Evolutionary conservation across 1,140 invertebrate genomes (phyloP), one percentile per base, ranked within the genome.

Genomic region (Drosophila nigromelanica): DNA sequence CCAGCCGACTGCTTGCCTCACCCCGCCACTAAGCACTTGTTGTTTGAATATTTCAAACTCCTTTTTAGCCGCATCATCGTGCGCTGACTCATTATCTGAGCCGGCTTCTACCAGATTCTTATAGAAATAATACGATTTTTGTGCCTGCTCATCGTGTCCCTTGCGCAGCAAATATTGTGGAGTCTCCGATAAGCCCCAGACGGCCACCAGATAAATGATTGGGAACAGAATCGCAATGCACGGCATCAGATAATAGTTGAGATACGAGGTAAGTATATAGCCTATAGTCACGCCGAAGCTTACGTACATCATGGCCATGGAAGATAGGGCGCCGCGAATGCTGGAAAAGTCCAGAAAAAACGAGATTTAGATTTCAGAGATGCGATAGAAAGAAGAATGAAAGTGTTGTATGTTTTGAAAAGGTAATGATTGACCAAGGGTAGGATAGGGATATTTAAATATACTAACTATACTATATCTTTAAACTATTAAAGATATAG

Each of bases 11-110:
- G 24, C 55, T 40, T 89, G 62, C 18, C 52, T 69, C 35, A 80
- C 68, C 10, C 85, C 86, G 5, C 86, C 80, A 11, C 75, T 73
- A 2, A 89, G 70, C 43, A 89, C 86, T 48, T 82, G 75, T 5
- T 72, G 47, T 8, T 66, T 73, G 35, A 90, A 89, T n/a, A 74
- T 75, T 21, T 85, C 86, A n/a, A 89, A 89, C 51, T 89, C 83
- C 0, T 64, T 77, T 80, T 83, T 72, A 11, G 69, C 79, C 8
- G 59, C 59, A 15, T 79, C 73, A 73, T 69, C 48, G 6, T 35
- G 12, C 33, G 64, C 45, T n/a, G 76, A 72, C 14, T 87, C 83
- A 52, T 67, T 76, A 21, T 76, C 63, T n/a, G n/a, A 10, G 8
- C 11, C 6, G 6, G 45, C 2, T 5, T 48, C 21, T 12, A 62